Base-by-base conservation (phyloP, 2,113 vertebrate species). In the Megaceryle torquata region DNA sequence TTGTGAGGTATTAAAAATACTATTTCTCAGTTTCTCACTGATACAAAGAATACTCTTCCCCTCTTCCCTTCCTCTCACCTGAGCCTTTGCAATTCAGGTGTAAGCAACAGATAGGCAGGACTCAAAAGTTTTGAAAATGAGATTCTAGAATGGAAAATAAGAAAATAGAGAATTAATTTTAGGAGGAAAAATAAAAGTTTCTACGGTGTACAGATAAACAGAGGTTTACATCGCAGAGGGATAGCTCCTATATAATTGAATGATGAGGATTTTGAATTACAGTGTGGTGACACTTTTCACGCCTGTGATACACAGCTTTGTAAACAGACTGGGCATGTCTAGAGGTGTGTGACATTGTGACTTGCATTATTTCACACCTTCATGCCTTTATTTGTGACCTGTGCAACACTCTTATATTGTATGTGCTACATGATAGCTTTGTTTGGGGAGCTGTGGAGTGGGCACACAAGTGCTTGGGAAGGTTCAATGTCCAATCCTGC, bases 211-310 rank as follows among this genome's bases (percentile, higher is more conserved):
- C 59, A 33, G 25, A 60, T 54, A 88, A 91, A 89, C 24, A 84
- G 63, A 71, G 11, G 41, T 88, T 94, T 68, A 57, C n/a, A 28
- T 65, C 64, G 65, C 77, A 91, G 48, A 93, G 17, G 21, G 31
- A 71, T 64, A 92, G 61, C n/a, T 95, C 83, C 88, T 68, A n/a
- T 41, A 31, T 82, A 86, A 95, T 71, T 86, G 60, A 84, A 81
- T 71, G n/a, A 51, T 74, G 57, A 74, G 37, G 63, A 50, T 77
- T 91, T 96, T 76, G 86, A 94, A 89, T 88, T 94, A 96, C 91
- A 77, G 67, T 13, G 59, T 88, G 78, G 72, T 88, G 57, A 84
- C 11, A 16, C 43, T 35, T 93, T 88, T 81, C 65, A 75, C 28
- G 35, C 41, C 56, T 31, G 82, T 64, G 80, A 91, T 77, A 80